Evolutionary conservation across 2,797 vertebrate species (phyloP).

Genomic region (Iguana delicatissima): DNA sequence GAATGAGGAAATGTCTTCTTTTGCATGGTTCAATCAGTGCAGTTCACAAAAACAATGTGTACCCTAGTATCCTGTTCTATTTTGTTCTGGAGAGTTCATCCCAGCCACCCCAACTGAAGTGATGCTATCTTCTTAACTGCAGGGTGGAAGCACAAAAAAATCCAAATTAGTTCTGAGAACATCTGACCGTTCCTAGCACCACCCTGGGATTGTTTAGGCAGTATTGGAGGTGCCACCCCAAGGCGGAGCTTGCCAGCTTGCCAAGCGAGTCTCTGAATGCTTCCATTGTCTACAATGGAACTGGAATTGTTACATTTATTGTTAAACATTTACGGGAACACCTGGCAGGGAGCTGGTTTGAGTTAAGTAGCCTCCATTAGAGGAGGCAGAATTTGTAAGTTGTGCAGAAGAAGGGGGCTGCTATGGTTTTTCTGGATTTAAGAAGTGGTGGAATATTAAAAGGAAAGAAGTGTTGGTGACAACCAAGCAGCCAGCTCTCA

Average conservation of each 20-base stretch:
- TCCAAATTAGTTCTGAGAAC: constrained; percentile 33
- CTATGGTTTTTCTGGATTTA: not conserved
- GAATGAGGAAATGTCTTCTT: constrained; percentile 23
- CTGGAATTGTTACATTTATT: constrained; percentile 1
- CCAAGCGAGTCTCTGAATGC: not conserved
- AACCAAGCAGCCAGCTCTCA: not conserved
- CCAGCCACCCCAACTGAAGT: not conserved
- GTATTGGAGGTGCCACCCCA: constrained; percentile 37
- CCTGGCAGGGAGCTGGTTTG: not conserved
- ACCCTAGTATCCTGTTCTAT: constrained; percentile 33
- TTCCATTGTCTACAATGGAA: constrained; percentile 7
- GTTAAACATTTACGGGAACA: constrained; percentile 11
- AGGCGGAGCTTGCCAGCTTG: constrained; percentile 27
- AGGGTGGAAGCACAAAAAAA: constrained; percentile 16
- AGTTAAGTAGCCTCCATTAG: not conserved
- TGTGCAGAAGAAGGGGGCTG: not conserved
- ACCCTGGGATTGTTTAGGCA: constrained; percentile 26
- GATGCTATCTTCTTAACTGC: constrained; percentile 22
- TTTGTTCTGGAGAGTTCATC: constrained; percentile 8
- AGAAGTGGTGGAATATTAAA: not conserved
- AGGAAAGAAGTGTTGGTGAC: no score
- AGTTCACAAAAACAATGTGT: constrained; percentile 40
- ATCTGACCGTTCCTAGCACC: not conserved
- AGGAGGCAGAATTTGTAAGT: not conserved
- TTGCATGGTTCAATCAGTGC: constrained; percentile 48